A percentile compares a stretch with the other conserved stretches of the same genome.
Evolutionary conservation across 1,140 invertebrate genomes (phyloP).

Genomic region (Agrypnia vestita): DNA sequence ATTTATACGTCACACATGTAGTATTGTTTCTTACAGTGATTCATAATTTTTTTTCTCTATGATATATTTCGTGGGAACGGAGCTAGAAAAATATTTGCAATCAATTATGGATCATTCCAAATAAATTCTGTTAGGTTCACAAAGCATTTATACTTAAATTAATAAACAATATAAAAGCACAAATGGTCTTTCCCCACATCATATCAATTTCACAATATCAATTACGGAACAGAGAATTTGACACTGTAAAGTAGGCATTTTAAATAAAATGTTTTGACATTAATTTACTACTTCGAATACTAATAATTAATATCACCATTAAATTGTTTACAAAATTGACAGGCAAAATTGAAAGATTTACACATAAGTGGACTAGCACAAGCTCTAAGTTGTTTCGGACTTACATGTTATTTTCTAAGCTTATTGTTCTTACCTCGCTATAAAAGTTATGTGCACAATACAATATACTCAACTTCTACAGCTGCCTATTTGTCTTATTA

Average conservation of each 20-base stretch:
- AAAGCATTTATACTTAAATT: neutral
- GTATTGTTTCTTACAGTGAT: too few relatives aligned
- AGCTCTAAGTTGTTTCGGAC: constrained; percentile 44
- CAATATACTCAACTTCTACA: constrained; percentile 14
- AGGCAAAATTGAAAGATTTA: constrained; percentile 42
- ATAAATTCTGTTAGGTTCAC: neutral
- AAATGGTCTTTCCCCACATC: neutral
- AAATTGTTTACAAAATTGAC: constrained; percentile 46
- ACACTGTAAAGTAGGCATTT: neutral
- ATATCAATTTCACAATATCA: constrained; percentile 6
- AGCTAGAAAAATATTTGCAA: too few relatives aligned
- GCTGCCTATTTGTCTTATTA: constrained; percentile 34
- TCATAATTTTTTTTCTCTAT: too few relatives aligned
- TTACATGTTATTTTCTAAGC: constrained; percentile 33
- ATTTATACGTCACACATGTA: too few relatives aligned
- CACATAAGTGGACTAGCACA: constrained; percentile 46
- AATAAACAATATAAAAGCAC: neutral
- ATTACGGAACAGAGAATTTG: constrained; percentile 12
- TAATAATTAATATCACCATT: constrained; percentile 53
- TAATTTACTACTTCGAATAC: constrained; percentile 33
- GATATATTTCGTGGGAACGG: too few relatives aligned
- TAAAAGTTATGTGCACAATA: constrained; percentile 34
- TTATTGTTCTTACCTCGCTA: neutral
- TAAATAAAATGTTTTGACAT: neutral
- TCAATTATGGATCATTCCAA: too few relatives aligned